Evolutionary conservation across 2,888 invertebrate genomes (phyloP).

Genomic region (Carabus problematicus): DNA sequence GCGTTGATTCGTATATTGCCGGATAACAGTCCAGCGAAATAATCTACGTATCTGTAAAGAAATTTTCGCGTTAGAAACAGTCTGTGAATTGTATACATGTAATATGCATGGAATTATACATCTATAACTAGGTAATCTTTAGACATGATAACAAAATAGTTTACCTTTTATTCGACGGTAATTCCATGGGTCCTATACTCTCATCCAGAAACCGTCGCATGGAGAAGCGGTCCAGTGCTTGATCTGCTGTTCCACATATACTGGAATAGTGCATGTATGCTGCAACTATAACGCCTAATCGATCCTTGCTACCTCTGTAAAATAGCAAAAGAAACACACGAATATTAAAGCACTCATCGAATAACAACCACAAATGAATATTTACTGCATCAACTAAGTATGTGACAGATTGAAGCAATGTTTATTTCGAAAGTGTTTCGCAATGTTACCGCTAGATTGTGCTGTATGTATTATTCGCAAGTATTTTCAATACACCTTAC

Average conservation of each 20-base stretch:
- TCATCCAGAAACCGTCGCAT: constrained; percentile 91
- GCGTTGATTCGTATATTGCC: constrained; percentile 90
- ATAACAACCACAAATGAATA: neutral
- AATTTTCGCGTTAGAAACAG: constrained; percentile 35
- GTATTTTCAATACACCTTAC: no score
- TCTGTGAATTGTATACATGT: neutral
- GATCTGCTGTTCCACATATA: constrained; percentile 84
- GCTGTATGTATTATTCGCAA: no score
- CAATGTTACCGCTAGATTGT: no score
- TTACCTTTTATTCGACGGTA: constrained; percentile 79
- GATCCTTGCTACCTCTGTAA: constrained; percentile 80
- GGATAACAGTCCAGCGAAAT: constrained; percentile 88
- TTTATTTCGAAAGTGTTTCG: no score
- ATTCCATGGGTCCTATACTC: constrained; percentile 72
- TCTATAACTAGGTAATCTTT: no score
- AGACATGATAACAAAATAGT: neutral
- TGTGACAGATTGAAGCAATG: no score
- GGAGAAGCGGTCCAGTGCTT: constrained; percentile 89
- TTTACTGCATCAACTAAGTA: no score
- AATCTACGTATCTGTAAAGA: constrained; percentile 82
- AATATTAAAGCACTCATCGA: neutral
- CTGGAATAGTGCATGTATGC: constrained; percentile 95
- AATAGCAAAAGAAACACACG: neutral
- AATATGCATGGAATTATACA: no score
- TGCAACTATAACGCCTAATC: constrained; percentile 86